Base-by-base conservation (phyloP, 2,888 invertebrate species). In the Melanargia galathea region DNA sequence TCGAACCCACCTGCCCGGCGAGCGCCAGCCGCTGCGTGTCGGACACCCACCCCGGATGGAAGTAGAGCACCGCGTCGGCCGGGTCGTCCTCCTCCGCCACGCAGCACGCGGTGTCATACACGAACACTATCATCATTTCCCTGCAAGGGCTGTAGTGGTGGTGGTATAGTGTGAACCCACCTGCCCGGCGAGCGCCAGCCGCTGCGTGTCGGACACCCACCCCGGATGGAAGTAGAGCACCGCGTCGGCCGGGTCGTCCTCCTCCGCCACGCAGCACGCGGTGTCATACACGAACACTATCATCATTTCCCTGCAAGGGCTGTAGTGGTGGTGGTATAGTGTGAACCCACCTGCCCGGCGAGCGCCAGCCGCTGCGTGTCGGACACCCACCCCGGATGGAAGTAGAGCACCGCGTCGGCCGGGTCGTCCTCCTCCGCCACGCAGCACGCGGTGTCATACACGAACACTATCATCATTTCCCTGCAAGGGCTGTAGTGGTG, bases 221-320 rank as follows among this genome's bases (percentile, higher is more conserved):
- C 95, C 94, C 0, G 98, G 98, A 86, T 97, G 96, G 83, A 98
- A 98, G 83, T 97, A 98, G 45, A 98, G 88, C 65, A 98, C 96
- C 0, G 98, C 97, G 72, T 96, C 94, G 55, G 96, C 95, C 0
- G 97, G 97, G 85, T 98, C 98, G 82, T 98, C 97, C 71, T 96
- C 96, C 82, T 98, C 97, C 16, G 93, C 93, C 71, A 95, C 94
- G 78, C 97, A 94, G 81, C 94, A 93, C 79, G 82, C 79, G 95
- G 93, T 38, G 38, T 38, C 38, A 13, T 38, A 38, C 38, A 38
- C 38, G 38, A 38, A 43, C 43, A 43, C 43, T 43, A 43, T 43
- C 43, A 43, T 43, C 51, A 51, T 24, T 46, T 40, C 38, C 24
- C 59, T 59, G 38, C 8, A 51, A 16, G 3, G 24, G 5, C 3